A percentile compares a stretch with the other conserved stretches of the same genome.
Evolutionary conservation across 2,797 vertebrate genomes (phyloP).

Genomic region (Karalla daura): DNA sequence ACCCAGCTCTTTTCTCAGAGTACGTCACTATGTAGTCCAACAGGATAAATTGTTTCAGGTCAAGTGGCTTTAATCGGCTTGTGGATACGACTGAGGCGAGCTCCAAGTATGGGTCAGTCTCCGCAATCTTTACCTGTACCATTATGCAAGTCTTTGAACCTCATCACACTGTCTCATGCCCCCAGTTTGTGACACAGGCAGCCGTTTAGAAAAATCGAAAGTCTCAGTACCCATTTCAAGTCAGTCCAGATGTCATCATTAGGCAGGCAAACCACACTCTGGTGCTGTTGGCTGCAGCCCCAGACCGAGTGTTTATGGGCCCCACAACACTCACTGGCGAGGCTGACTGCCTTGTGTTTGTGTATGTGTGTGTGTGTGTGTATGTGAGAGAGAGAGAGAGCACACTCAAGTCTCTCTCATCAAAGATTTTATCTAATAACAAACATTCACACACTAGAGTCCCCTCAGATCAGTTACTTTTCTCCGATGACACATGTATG

Average conservation of each 20-base stretch:
- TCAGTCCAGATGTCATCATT: background rate
- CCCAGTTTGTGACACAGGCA: background rate
- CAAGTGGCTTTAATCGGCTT: background rate
- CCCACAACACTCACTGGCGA: slow-evolving; percentile 9
- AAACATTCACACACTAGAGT: slow-evolving; percentile 27
- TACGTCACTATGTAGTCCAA: background rate
- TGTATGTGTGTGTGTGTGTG: background rate
- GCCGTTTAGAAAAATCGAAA: background rate
- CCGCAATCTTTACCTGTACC: no score
- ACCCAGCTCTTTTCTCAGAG: background rate
- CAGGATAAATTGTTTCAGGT: background rate
- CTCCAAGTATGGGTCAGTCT: no score
- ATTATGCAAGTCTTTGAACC: background rate
- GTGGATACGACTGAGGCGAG: no score
- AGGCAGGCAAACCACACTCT: slow-evolving; percentile 6
- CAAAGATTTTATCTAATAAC: slow-evolving; percentile 11
- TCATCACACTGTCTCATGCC: background rate
- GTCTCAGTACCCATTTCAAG: background rate
- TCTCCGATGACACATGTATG: slow-evolving; percentile 43
- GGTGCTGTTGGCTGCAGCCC: no score
- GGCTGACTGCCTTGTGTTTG: background rate
- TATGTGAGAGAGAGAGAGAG: no score
- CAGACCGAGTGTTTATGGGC: slow-evolving; percentile 17
- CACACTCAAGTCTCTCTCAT: slow-evolving; percentile 1
- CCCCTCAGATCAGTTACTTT: slow-evolving; percentile 35